Base-by-base conservation (phyloP, 1,140 invertebrate genomes). In the Rhynchophorus ferrugineus region DNA sequence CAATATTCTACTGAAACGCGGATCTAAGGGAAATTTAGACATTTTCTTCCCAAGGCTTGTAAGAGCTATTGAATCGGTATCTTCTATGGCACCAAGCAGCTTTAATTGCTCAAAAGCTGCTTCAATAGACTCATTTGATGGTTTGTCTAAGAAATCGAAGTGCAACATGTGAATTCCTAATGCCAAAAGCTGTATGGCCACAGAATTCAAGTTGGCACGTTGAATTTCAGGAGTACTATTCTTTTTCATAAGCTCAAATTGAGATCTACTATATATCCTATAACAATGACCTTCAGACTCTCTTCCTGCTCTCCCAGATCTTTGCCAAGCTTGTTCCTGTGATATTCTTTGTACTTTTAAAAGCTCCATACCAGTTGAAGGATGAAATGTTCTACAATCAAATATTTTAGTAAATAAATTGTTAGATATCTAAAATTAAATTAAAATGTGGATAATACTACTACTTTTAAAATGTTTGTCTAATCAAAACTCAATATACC, bases 141-240 rank as follows among this genome's bases (percentile, higher is more conserved):
- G 93, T 66, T 84, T 81, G 66, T 96, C 91, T 64, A 97, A 85
- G 61, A 96, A 93, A 67, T 96, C 90, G 74, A 97, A 98, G 19
- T 78, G 82, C 3, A 77, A 71, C 18, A 90, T 81, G 68, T 88
- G 80, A 20, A 95, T 81, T 11, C 87, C 89, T 53, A 95, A 76
- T 0, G 91, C 86, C 44, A 95, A 71, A 19, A 97, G 71, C 63
- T 95, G 88, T 36, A 96, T 53, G 13, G 50, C 58, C 11, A 69
- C 65, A 2, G 58, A 63, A 49, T 53, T 59, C 29, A 70, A 56
- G 57, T 69, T 70, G 5, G 49, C 71, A 60, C 89, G 76, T 53
- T 88, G 77, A 60, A 97, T 95, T 76, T 97, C 94, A 1, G 95
- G 94, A 11, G 84, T 67, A 11, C 85, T 79, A 67, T 85, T 84